Evolutionary conservation across 2,797 vertebrate species (phyloP), one percentile per base, ranked within the genome.

Genomic region (Pantherophis alleghaniensis): DNA sequence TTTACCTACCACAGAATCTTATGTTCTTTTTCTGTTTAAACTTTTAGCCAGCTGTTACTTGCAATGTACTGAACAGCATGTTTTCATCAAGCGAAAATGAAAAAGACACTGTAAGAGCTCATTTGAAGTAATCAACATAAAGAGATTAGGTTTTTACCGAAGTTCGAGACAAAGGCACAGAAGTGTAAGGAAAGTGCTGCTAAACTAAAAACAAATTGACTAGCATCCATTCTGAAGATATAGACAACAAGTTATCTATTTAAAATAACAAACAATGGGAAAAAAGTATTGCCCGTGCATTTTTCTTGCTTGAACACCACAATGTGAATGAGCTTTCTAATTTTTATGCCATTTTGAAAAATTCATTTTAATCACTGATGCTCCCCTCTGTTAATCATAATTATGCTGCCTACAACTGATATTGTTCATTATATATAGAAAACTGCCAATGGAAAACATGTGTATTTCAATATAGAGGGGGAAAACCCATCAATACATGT

Each of bases 1-100:
- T 96, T 91, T 96, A 96, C 96, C 96, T 97, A 96, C 96, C 96
- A 97, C 96, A 96, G 94, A 94, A 97, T 96, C 92, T 94, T 91
- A 69, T 90, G 89, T 96, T 92, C 74, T 89, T 96, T 96, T 97
- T 92, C 95, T 95, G 94, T 94, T 93, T 95, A 95, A 97, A 93
- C 90, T 95, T 94, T 94, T 94, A 92, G 95, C 96, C 97, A 97
- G 96, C 93, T 97, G 96, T 96, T 83, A 95, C 92, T 94, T 90
- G 91, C 28, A 95, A 94, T 93, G 42, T 89, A 57, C 59, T 92
- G 93, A 93, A 91, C 95, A 96, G 90, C 95, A 91, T 95, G 96
- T 93, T 96, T 94, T 92, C 74, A 74, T 93, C 97, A 96, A 94
- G 94, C 94, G 91, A 95, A 92, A 92, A 95, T 63, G 56, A 94